Percentiles rank a stretch among this genome's conserved stretches.
Conservation (phyloP, 2,797 vertebrate species). For the Sarcophilus harrisii region DNA sequence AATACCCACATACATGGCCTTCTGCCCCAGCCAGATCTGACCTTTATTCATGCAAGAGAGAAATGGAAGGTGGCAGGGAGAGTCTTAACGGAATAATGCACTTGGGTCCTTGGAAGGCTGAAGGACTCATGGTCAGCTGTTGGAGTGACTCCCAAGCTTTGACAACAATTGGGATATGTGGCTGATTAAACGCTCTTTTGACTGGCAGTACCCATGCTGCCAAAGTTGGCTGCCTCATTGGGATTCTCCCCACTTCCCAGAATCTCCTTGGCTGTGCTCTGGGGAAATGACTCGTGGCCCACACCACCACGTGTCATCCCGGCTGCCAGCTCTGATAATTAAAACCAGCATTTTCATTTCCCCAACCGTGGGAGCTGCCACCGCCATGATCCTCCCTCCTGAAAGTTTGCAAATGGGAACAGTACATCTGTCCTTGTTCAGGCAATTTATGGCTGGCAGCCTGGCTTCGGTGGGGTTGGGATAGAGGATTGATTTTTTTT, state of each 20-base stretch:
- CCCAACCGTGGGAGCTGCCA: constrained; percentile 11
- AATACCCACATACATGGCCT: background rate
- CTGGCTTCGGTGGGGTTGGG: constrained; percentile 53
- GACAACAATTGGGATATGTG: accelerated
- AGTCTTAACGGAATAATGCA: background rate
- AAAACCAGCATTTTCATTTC: constrained; percentile 67
- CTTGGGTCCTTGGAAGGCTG: background rate
- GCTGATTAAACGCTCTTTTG: background rate
- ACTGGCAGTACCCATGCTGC: background rate
- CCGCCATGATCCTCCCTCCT: background rate
- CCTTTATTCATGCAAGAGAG: background rate
- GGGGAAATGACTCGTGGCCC: constrained; percentile 12
- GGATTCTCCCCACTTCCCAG: constrained; percentile 33
- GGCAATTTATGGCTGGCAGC: constrained; percentile 47
- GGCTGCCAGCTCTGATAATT: constrained; percentile 36
- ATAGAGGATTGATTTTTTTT: background rate
- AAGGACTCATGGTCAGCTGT: background rate
- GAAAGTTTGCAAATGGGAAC: constrained; percentile 55
- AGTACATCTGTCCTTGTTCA: constrained; percentile 56
- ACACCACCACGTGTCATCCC: constrained; percentile 25
- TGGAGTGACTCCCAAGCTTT: accelerated
- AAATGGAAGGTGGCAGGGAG: background rate
- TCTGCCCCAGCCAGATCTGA: background rate
- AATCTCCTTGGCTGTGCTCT: constrained; percentile 49
- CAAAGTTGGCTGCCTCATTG: background rate